A percentile compares a stretch with the other conserved stretches of the same genome.
These are phyloP conservation scores for Phoebastria nigripes DNA, from an alignment of 2,797 vertebrate genomes.

Conservation along the genomic window DNA sequence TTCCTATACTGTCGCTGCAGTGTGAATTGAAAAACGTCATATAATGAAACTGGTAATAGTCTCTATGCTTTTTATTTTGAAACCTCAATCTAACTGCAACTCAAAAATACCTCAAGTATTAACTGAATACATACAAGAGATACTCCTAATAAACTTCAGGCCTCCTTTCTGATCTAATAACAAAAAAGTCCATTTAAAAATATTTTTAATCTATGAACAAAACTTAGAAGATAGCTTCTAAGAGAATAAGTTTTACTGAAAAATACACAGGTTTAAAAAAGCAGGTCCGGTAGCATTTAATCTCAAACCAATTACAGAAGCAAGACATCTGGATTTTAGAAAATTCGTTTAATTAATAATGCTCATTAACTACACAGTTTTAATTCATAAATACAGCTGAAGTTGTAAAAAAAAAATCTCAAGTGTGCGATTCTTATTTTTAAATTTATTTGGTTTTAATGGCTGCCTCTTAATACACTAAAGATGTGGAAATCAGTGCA, in stretches of 20 bases:
- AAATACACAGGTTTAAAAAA: background rate
- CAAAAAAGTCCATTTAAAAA: background rate
- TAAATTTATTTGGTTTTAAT: conserved; percentile 11
- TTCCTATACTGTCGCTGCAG: background rate
- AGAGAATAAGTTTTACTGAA: background rate
- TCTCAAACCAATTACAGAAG: conserved; percentile 17
- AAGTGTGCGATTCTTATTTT: conserved; percentile 33
- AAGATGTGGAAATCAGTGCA: background rate
- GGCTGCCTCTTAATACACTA: background rate
- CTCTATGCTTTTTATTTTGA: conserved; percentile 42
- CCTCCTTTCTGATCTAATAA: background rate
- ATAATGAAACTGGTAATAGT: background rate
- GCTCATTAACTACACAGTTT: conserved; percentile 43
- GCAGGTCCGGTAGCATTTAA: background rate
- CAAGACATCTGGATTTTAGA: conserved; percentile 14
- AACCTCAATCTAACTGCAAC: conserved; percentile 34
- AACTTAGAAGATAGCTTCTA: background rate
- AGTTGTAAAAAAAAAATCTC: conserved; percentile 14
- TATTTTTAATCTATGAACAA: background rate
- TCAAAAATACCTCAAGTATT: background rate
- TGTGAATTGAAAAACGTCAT: background rate
- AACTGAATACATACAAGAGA: background rate
- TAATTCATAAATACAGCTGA: conserved; percentile 57
- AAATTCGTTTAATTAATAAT: conserved; percentile 61
- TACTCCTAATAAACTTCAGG: background rate